Evolutionary conservation across 2,797 vertebrate species (phyloP).

Genomic region (Gymnoscopelus microlampas): DNA sequence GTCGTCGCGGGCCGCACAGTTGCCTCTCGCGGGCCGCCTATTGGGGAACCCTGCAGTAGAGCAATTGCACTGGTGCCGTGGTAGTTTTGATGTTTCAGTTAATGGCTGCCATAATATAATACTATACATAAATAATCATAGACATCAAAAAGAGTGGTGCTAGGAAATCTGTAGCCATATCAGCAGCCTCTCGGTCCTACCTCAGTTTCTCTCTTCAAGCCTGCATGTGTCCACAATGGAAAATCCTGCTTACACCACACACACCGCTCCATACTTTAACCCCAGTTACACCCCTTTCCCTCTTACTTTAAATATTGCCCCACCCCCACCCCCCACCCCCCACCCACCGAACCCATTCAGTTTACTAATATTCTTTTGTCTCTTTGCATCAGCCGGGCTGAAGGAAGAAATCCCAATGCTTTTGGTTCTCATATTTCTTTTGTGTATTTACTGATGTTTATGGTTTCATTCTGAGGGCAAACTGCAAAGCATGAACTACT

Average conservation of each 20-base stretch:
- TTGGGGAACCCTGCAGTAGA: no score
- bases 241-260: constrained; percentile 43
- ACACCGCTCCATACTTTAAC: constrained; percentile 47
- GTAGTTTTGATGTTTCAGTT: constrained; percentile 19
- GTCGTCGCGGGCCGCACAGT: no score
- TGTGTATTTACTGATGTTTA: constrained; percentile 35
- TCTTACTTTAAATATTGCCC: constrained; percentile 49
- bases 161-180: constrained; percentile 60
- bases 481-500: constrained; percentile 63
- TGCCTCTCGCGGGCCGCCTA: no score
- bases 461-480: constrained; percentile 52
- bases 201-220: constrained; percentile 66
- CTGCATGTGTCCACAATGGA: constrained; percentile 76
- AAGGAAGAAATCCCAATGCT: constrained; percentile 68
- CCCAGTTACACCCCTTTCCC: constrained; percentile 44
- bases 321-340: constrained; percentile 40
- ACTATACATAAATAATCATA: constrained; percentile 11
- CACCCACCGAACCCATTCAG: constrained; percentile 39
- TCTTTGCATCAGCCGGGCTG: constrained; percentile 70
- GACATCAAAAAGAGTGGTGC: background rate
- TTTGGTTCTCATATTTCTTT: constrained; percentile 48
- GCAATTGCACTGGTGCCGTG: constrained; percentile 16
- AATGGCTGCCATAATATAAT: background rate
- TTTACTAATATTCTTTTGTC: constrained; percentile 77
- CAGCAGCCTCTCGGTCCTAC: constrained; percentile 75